These are phyloP conservation scores for Falco rusticolus DNA, from an alignment of 2,797 vertebrate species.

Conservation along the genomic window DNA sequence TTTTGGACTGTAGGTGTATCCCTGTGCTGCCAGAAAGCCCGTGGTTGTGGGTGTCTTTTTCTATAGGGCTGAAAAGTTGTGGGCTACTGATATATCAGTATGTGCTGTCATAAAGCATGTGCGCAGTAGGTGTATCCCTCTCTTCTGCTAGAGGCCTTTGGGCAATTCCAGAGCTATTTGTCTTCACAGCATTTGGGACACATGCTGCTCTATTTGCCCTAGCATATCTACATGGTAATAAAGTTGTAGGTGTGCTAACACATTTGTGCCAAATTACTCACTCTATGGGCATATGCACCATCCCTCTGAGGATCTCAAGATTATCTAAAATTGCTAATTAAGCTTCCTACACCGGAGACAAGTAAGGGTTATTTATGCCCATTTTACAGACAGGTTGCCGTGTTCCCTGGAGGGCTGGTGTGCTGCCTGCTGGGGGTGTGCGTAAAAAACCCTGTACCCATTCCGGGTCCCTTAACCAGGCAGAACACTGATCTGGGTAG, in stretches of 20 bases:
- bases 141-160: background rate
- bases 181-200: background rate
- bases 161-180: conserved; percentile 9
- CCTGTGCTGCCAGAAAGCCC: background rate
- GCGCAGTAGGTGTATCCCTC: background rate
- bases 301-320: background rate
- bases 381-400: background rate
- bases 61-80: background rate
- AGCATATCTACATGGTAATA: background rate
- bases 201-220: background rate
- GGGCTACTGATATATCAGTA: background rate
- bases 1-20: background rate
- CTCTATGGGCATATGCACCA: background rate
- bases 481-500: background rate
- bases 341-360: background rate
- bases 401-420: background rate
- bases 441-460: background rate
- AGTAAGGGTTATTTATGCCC: background rate
- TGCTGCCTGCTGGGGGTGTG: background rate
- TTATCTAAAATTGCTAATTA: conserved; percentile 17
- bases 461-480: background rate
- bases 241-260: background rate
- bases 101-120: background rate
- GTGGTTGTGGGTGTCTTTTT: background rate
- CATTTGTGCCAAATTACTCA: conserved; percentile 4